Percentiles rank a stretch among this genome's conserved stretches.
These are phyloP conservation scores for Daubentonia madagascariensis DNA, from an alignment of 2,113 vertebrate genomes.

Conservation along the genomic window DNA sequence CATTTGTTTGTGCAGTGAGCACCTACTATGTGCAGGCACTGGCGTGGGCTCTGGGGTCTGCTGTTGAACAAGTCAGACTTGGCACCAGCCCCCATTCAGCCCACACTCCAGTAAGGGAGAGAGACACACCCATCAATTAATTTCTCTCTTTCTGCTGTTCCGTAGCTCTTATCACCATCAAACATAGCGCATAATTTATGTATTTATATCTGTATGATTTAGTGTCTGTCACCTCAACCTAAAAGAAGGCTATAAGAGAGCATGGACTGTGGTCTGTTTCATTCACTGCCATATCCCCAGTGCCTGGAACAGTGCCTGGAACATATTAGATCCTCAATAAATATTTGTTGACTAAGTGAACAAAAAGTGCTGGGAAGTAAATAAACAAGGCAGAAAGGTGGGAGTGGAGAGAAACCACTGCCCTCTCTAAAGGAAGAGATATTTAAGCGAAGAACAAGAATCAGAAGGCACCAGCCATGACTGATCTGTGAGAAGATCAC, in stretches of 20 bases:
- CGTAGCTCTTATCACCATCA: neutral
- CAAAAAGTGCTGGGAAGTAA: neutral
- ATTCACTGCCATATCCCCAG: neutral
- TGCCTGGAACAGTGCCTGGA: neutral
- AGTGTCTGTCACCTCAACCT: neutral
- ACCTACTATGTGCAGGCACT: neutral
- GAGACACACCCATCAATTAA: neutral
- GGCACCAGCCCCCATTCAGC: neutral
- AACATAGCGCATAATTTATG: neutral
- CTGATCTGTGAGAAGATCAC: neutral
- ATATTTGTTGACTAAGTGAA: neutral
- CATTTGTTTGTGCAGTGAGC: neutral
- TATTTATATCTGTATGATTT: neutral
- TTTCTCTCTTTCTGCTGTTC: neutral
- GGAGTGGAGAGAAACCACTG: neutral
- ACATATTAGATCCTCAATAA: neutral
- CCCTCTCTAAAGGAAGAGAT: neutral
- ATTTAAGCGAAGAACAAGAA: neutral
- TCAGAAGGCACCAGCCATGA: fast-evolving
- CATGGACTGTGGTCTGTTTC: neutral
- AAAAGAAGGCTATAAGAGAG: neutral
- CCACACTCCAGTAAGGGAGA: neutral
- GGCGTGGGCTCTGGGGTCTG: fast-evolving
- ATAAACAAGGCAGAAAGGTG: neutral
- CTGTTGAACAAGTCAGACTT: neutral